A percentile compares a stretch with the other conserved stretches of the same genome.
Evolutionary conservation across 2,888 invertebrate species (phyloP).

Genomic region (Xestia ashworthii): DNA sequence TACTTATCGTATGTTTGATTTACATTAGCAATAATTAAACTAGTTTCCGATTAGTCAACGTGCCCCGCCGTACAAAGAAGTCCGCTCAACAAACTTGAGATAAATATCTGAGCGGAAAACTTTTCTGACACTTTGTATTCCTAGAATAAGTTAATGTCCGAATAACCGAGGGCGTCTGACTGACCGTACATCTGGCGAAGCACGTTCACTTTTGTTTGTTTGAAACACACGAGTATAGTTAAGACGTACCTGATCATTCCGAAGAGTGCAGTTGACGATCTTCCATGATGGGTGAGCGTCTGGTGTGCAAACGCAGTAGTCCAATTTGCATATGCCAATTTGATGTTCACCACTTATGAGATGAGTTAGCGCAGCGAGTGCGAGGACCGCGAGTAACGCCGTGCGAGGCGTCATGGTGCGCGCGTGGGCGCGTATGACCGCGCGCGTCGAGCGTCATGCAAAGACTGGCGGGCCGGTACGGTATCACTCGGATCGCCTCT

Average conservation of each 20-base stretch:
- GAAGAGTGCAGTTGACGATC: constrained; percentile 92
- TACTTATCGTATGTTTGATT: constrained; percentile 64
- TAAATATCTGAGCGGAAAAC: constrained; percentile 32
- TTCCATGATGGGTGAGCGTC: constrained; percentile 91
- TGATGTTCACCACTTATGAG: constrained; percentile 69
- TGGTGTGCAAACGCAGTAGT: constrained; percentile 91
- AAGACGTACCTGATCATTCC: constrained; percentile 89
- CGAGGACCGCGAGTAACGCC: constrained; percentile 89
- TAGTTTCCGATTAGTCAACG: constrained; percentile 32
- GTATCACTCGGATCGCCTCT: constrained; percentile 64
- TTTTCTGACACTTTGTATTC: constrained; percentile 55
- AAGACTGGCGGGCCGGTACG: constrained; percentile 74
- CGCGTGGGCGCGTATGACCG: constrained; percentile 81
- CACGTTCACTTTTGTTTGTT: constrained; percentile 76
- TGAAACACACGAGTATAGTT: constrained; percentile 68
- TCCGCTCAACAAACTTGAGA: constrained; percentile 20
- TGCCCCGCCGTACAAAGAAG: constrained; percentile 17
- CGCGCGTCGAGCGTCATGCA: constrained; percentile 81
- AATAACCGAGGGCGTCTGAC: constrained; percentile 57
- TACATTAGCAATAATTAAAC: constrained; percentile 58
- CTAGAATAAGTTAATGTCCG: constrained; percentile 59
- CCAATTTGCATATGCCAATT: constrained; percentile 86
- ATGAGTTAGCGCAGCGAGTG: constrained; percentile 88
- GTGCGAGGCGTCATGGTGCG: constrained; percentile 83
- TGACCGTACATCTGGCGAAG: constrained; percentile 68